Base-by-base conservation (phyloP, 2,888 invertebrate species). In the Syrphus vitripennis region DNA sequence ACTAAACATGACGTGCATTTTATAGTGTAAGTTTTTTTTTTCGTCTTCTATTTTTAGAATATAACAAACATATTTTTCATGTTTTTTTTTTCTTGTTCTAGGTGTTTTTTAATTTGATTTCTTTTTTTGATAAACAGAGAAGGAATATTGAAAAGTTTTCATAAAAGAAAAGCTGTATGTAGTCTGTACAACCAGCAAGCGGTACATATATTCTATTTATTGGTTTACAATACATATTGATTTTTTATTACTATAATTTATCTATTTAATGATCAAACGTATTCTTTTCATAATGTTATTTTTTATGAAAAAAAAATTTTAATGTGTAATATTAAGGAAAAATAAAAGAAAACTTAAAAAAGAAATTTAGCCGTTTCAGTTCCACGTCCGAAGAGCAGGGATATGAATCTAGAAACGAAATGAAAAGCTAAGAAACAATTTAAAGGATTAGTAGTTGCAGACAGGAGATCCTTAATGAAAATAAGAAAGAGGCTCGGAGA, bases 1-100 rank as follows among this genome's bases (percentile, higher is more conserved):
- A 86, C 86, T 83, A 87, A 87, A 86, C 83, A 87, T 87, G 87
- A 77, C 83, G 87, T 83, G 67, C 65, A 71, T 42, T 87, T 78
- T 74, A n/a, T n/a, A 65, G 67, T 69, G 71, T 82, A 83, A 79
- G 76, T 48, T 50, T 53, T 29, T 53, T 50, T 59, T 84, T 72
- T 53, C 9, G 6, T 12, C 21, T 4, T 40, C 16, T 84, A 86
- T 86, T 86, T 86, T 77, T 86, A 81, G 84, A 75, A 71, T 21
- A 59, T 10, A 34, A 40, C 42, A 9, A 61, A 61, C 24, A 37
- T 61, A 16, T 26, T 34, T 6, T n/a, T 37, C 1, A 59, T 59
- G 24, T 40, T 63, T 70, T 69, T 70, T 24, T 59, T 29, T 57
- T 21, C n/a, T n/a, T n/a, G n/a, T n/a, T n/a, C n/a, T n/a, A n/a